phyloP scores from a whole-genome alignment of 2,888 invertebrate species.

The Xanthia togata region DNA sequence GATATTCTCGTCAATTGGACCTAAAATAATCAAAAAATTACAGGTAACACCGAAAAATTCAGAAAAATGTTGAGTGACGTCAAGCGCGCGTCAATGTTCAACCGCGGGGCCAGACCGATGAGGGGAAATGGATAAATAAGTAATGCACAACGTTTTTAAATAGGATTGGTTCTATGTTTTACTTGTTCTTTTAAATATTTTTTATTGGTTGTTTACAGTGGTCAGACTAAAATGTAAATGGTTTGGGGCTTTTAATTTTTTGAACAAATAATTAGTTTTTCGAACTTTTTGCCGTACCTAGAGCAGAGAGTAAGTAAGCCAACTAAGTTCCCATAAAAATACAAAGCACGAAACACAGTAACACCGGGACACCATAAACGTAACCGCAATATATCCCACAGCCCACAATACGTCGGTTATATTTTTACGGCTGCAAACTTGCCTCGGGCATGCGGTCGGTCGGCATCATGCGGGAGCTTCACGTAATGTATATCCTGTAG shows the following conservation, averaged over 20 bases:
- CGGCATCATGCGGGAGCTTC: constrained; percentile 63
- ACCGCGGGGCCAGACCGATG: background rate
- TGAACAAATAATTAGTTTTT: background rate
- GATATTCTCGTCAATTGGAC: too few relatives aligned
- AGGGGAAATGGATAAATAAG: background rate
- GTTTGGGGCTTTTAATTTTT: background rate
- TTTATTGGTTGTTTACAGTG: background rate
- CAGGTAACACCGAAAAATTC: too few relatives aligned
- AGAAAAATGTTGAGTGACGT: too few relatives aligned
- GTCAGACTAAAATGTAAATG: background rate
- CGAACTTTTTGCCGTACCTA: background rate
- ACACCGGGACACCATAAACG: constrained; percentile 56
- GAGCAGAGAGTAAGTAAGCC: too few relatives aligned
- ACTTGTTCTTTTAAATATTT: background rate
- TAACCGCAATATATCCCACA: constrained; percentile 65
- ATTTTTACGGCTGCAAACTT: constrained; percentile 64
- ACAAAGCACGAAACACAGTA: constrained; percentile 48
- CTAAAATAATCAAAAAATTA: too few relatives aligned
- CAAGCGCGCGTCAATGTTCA: too few relatives aligned
- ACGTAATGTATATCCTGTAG: constrained; percentile 34
- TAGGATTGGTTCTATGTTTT: background rate
- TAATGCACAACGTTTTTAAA: background rate
- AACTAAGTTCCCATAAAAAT: constrained; percentile 46
- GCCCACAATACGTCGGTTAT: constrained; percentile 61
- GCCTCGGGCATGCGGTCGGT: constrained; percentile 65